phyloP scores from a whole-genome alignment of 2,797 vertebrate genomes.

The Cygnus olor region DNA sequence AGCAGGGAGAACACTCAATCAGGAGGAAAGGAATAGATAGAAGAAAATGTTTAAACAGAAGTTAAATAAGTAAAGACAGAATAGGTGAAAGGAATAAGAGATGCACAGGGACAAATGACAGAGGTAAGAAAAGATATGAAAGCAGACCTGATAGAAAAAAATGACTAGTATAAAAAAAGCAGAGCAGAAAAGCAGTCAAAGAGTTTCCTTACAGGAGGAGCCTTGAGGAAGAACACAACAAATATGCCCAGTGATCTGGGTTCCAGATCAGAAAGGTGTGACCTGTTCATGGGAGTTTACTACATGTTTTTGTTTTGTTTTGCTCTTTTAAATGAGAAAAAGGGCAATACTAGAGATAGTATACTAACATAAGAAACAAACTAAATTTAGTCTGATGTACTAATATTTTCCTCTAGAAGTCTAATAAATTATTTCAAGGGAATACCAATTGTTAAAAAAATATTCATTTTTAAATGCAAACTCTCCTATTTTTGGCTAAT shows the following conservation, averaged over 20 bases:
- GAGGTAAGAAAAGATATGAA: background rate
- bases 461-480: background rate
- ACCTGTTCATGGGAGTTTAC: background rate
- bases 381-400: background rate
- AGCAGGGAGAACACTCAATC: background rate
- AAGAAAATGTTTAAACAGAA: background rate
- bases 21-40: background rate
- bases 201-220: background rate
- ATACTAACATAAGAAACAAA: background rate
- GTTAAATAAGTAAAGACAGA: background rate
- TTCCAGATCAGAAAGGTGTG: background rate
- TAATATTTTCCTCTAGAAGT: background rate
- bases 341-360: background rate
- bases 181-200: background rate
- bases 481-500: background rate
- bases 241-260: background rate
- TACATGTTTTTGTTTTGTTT: background rate
- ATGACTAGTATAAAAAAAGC: background rate
- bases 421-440: background rate
- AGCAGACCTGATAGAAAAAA: background rate
- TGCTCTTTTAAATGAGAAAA: background rate
- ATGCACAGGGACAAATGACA: background rate
- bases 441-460: background rate
- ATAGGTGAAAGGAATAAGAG: constrained; percentile 1
- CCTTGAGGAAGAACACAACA: background rate